phyloP scores from a whole-genome alignment of 1,140 invertebrate genomes.

The Cydia fagiglandana region DNA sequence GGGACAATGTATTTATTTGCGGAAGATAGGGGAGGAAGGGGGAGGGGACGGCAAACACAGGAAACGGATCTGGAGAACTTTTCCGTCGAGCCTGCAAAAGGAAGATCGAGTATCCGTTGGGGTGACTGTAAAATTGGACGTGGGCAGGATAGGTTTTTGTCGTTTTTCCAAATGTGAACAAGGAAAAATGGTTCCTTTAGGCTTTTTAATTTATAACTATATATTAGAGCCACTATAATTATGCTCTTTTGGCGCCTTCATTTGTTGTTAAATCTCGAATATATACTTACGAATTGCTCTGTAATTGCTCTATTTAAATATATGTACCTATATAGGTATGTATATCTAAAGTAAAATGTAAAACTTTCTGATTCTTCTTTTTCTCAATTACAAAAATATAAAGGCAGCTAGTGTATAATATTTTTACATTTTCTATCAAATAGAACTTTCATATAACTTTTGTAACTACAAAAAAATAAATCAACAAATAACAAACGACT shows the following conservation, averaged over 20 bases:
- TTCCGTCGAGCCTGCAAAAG: conserved; percentile 59
- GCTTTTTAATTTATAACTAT: neutral
- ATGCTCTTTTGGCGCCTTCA: neutral
- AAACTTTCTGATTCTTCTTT: too few relatives aligned
- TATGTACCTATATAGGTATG: too few relatives aligned
- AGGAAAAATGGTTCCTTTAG: neutral
- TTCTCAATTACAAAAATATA: too few relatives aligned
- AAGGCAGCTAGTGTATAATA: too few relatives aligned
- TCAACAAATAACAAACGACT: neutral
- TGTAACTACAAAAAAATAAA: too few relatives aligned
- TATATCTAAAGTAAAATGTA: too few relatives aligned
- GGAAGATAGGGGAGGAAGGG: conserved; percentile 44
- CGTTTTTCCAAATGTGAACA: neutral
- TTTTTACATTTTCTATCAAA: too few relatives aligned
- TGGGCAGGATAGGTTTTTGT: conserved; percentile 23
- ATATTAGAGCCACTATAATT: neutral
- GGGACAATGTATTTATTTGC: conserved; percentile 63
- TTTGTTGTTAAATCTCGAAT: neutral
- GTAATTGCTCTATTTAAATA: too few relatives aligned
- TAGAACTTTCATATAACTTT: too few relatives aligned
- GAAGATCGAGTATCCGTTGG: conserved; percentile 49
- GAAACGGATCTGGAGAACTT: conserved; percentile 71
- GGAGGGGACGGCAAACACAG: conserved; percentile 66
- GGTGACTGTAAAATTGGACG: conserved; percentile 47
- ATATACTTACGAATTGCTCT: too few relatives aligned